These are phyloP conservation scores for Prorops nasuta DNA, from an alignment of 1,140 invertebrate genomes.

Conservation along the genomic window DNA sequence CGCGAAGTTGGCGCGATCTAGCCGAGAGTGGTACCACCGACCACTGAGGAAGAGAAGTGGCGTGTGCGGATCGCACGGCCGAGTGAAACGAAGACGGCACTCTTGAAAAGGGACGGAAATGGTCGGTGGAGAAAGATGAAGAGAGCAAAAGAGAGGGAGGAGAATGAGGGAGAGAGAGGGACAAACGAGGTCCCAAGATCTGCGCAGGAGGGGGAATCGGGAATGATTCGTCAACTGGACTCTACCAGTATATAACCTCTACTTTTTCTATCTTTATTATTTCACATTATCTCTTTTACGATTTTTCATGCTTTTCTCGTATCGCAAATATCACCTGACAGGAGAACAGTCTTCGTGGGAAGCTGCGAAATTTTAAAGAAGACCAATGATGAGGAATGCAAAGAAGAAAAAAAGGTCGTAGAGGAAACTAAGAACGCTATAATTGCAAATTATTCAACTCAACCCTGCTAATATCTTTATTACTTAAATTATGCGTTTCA, in stretches of 20 bases:
- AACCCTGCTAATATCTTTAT: no score
- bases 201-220: constrained; percentile 8
- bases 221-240: no score
- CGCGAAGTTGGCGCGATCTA: constrained; percentile 33
- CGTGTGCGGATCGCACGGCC: constrained; percentile 34
- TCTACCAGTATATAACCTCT: no score
- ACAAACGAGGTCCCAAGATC: constrained; percentile 16
- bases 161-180: constrained; percentile 13
- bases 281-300: constrained; percentile 5
- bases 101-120: constrained; percentile 11
- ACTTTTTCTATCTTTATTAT: constrained; percentile 8
- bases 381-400: no score
- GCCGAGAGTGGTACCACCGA: constrained; percentile 24
- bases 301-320: neutral
- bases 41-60: constrained; percentile 36
- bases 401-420: no score
- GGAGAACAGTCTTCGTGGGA: no score
- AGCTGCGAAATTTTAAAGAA: no score
- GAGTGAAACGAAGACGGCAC: constrained; percentile 29
- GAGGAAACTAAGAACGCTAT: no score
- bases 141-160: constrained; percentile 28
- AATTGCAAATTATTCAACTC: no score
- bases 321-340: neutral
- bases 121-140: constrained; percentile 20
- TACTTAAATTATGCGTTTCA: no score